phyloP scores from a whole-genome alignment of 2,888 invertebrate genomes.

The Lycaena phlaeas region DNA sequence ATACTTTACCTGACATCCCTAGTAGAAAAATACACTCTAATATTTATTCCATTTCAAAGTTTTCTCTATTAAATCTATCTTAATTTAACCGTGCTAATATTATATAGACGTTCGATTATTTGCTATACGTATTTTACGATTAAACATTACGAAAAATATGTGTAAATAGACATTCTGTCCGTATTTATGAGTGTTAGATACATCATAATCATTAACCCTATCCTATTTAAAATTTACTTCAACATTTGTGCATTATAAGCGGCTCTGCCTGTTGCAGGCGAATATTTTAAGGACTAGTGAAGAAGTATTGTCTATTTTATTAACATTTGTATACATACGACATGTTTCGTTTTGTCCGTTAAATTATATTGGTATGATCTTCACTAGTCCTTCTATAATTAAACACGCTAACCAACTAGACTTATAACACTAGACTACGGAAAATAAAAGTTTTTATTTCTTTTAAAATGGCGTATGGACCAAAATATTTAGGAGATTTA shows the following conservation, averaged over 20 bases:
- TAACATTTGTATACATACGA: not conserved
- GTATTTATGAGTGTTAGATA: slow-evolving; percentile 2
- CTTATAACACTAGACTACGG: too few species aligned
- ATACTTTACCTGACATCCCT: slow-evolving; percentile 11
- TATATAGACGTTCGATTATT: not conserved
- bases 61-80: not conserved
- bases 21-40: slow-evolving; percentile 25
- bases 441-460: too few species aligned
- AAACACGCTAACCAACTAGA: slow-evolving; percentile 2
- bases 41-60: slow-evolving; percentile 9
- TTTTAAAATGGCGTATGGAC: too few species aligned
- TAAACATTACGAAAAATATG: slow-evolving; percentile 1
- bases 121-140: not conserved
- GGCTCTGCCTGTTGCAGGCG: slow-evolving; percentile 29
- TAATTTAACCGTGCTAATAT: not conserved
- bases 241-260: slow-evolving; percentile 49
- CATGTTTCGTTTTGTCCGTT: not conserved
- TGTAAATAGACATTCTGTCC: slow-evolving; percentile 2
- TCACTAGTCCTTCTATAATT: not conserved
- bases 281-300: not conserved
- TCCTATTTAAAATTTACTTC: slow-evolving; percentile 19
- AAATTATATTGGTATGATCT: not conserved
- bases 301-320: slow-evolving; percentile 3
- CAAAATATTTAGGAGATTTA: too few species aligned
- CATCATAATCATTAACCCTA: too few species aligned